phyloP scores from a whole-genome alignment of 1,140 invertebrate genomes.

The Acromyrmex echinatior region DNA sequence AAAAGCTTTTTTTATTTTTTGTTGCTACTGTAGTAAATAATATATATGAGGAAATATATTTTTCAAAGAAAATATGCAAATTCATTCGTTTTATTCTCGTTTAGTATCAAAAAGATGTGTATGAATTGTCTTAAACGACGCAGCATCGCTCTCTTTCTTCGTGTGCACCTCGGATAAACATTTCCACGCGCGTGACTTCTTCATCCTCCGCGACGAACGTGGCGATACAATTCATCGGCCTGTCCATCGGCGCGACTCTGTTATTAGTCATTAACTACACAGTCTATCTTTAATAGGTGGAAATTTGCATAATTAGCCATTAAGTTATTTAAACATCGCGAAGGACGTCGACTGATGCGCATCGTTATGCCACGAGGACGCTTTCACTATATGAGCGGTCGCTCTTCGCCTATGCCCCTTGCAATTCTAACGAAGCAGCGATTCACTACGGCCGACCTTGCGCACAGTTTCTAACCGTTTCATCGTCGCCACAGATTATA shows the following conservation, averaged over 20 bases:
- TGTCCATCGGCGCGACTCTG: neutral
- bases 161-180: conserved; percentile 4
- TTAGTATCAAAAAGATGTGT: neutral
- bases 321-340: conserved; percentile 54
- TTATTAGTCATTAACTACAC: conserved; percentile 48
- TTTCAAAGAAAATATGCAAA: too few relatives aligned
- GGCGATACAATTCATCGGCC: conserved; percentile 19
- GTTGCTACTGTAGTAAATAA: too few relatives aligned
- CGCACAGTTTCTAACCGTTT: conserved; percentile 40
- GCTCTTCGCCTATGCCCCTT: neutral
- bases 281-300: conserved; percentile 22
- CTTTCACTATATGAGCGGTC: conserved; percentile 18
- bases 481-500: conserved; percentile 49
- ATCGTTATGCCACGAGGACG: conserved; percentile 1
- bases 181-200: conserved; percentile 29
- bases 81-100: neutral
- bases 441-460: conserved; percentile 45
- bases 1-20: too few relatives aligned
- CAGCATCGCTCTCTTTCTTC: neutral
- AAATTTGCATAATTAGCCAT: conserved; percentile 60
- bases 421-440: conserved; percentile 48
- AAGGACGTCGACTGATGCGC: conserved; percentile 45
- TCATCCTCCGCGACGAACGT: neutral
- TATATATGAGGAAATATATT: too few relatives aligned
- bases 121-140: neutral